phyloP scores from a whole-genome alignment of 64 coral and sea anemone species.

The Hydrozoanthus tunicans region DNA sequence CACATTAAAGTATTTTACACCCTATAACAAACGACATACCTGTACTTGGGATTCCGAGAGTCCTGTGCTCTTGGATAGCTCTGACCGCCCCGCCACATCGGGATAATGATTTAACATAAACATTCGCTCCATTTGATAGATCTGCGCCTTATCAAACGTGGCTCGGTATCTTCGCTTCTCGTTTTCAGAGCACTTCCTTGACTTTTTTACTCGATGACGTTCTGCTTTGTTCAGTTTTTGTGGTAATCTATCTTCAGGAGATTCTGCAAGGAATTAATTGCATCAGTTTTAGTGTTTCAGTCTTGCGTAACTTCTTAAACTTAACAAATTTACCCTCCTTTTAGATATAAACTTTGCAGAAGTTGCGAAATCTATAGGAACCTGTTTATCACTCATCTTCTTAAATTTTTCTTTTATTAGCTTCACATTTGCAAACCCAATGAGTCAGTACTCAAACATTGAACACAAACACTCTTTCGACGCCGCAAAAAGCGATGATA shows the following conservation, averaged over 20 bases:
- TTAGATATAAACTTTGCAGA: too few relatives aligned
- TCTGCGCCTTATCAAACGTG: conserved; percentile 90
- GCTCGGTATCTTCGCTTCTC: conserved; percentile 75
- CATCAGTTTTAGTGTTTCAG: background rate
- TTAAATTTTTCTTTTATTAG: too few relatives aligned
- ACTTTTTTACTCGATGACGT: conserved; percentile 27
- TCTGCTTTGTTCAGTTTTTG: conserved; percentile 32
- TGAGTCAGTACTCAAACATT: too few relatives aligned
- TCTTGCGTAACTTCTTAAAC: too few relatives aligned
- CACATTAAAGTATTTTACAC: too few relatives aligned
- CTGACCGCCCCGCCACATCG: conserved; percentile 77
- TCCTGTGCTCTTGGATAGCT: conserved; percentile 81
- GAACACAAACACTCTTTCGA: too few relatives aligned
- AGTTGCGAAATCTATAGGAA: too few relatives aligned
- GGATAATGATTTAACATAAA: conserved; percentile 92
- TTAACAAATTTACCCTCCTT: too few relatives aligned
- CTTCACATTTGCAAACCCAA: too few relatives aligned
- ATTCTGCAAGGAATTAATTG: background rate
- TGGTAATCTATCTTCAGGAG: conserved; percentile 1
- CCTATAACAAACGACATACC: conserved; percentile 30
- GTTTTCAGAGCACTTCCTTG: conserved; percentile 29
- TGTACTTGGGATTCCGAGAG: conserved; percentile 90
- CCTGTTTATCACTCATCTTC: too few relatives aligned
- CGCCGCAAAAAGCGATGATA: too few relatives aligned
- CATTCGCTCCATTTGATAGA: conserved; percentile 87